phyloP scores from a whole-genome alignment of 1,140 invertebrate species.

The Lucilia sericata region DNA sequence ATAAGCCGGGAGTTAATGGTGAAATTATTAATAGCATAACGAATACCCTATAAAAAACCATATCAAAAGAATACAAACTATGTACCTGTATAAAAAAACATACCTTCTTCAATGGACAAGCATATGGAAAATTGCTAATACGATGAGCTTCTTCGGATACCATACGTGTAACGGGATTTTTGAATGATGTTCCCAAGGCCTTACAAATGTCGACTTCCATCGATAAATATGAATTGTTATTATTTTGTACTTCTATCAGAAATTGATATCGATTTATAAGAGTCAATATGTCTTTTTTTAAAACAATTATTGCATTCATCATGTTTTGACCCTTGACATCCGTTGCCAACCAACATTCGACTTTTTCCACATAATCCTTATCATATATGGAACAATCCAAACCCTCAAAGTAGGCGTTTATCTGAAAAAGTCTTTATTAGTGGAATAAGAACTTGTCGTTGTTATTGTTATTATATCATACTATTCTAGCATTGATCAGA shows the following conservation, averaged over 20 bases:
- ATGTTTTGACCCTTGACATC: not conserved
- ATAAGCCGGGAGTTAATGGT: not conserved
- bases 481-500: not conserved
- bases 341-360: not conserved
- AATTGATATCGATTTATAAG: not conserved
- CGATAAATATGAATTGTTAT: not conserved
- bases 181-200: not conserved
- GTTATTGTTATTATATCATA: not conserved
- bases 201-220: not conserved
- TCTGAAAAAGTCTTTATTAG: not conserved
- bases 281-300: not conserved
- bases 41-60: not conserved
- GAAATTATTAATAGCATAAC: not conserved
- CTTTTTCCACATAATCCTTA: not conserved
- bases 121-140: constrained; percentile 2
- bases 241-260: not conserved
- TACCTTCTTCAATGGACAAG: not conserved
- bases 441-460: not conserved
- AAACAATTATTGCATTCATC: not conserved
- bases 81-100: no score
- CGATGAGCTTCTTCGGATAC: constrained; percentile 9
- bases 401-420: not conserved
- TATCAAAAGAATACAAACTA: no score
- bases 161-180: not conserved
- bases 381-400: not conserved